A percentile compares a stretch with the other conserved stretches of the same genome.
Evolutionary conservation across 1,140 invertebrate genomes (phyloP).

Genomic region (Watersipora subatra): DNA sequence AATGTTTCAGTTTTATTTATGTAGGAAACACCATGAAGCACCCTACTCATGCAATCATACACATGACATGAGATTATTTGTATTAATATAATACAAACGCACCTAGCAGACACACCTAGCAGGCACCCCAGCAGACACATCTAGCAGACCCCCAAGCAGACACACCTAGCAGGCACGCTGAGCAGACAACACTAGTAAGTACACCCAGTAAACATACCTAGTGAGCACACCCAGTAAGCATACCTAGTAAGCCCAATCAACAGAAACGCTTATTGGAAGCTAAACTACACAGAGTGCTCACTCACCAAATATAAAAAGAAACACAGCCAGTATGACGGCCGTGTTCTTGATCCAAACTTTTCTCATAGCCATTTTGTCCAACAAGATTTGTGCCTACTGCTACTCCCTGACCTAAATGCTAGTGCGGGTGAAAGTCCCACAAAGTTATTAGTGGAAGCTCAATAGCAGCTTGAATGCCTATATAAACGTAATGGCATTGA

Average conservation of each 20-base stretch:
- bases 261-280: background rate
- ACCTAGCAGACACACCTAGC: too few species aligned
- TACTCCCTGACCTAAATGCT: background rate
- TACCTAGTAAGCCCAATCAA: background rate
- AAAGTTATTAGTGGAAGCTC: background rate
- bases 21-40: too few species aligned
- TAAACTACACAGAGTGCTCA: background rate
- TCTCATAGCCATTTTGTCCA: background rate
- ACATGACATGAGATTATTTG: too few species aligned
- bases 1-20: too few species aligned
- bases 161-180: too few species aligned
- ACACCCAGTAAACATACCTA: too few species aligned
- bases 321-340: background rate
- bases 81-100: too few species aligned
- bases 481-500: background rate
- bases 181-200: background rate
- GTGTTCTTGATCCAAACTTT: background rate
- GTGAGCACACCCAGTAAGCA: background rate
- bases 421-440: background rate
- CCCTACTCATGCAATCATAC: too few species aligned
- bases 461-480: too few species aligned
- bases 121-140: too few species aligned
- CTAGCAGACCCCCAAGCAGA: too few species aligned
- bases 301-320: background rate
- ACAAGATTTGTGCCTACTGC: background rate